Percentiles rank a stretch among this genome's conserved stretches.
Conservation (phyloP, 2,888 invertebrate species). For the Leptopterna dolabrata region DNA sequence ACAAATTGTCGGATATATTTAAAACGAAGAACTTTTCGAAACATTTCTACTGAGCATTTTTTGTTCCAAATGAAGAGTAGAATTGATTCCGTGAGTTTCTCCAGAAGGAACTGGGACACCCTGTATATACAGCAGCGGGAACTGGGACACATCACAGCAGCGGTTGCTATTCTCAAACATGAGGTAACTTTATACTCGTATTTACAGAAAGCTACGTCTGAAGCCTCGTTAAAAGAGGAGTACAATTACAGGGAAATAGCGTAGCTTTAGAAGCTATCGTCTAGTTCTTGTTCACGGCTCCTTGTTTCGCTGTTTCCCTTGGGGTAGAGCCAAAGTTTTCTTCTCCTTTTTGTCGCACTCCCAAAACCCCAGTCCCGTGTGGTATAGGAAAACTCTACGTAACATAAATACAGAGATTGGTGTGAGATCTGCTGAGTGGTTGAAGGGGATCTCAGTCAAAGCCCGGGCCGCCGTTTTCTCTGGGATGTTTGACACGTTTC, state of each 20-base stretch:
- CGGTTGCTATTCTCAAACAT: no score
- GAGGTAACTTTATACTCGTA: no score
- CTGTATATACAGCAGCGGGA: no score
- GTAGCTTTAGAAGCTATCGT: not conserved
- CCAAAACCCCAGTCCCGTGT: not conserved
- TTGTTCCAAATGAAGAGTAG: no score
- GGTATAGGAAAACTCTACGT: not conserved
- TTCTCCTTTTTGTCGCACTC: not conserved
- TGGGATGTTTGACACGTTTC: conserved; percentile 1
- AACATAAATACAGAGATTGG: conserved; percentile 17
- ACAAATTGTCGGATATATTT: no score
- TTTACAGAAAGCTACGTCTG: no score
- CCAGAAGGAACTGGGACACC: no score
- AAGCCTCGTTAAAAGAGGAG: not conserved
- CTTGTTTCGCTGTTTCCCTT: conserved; percentile 12
- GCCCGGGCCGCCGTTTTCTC: not conserved
- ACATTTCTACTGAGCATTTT: no score
- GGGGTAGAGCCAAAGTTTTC: not conserved
- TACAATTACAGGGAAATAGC: not conserved
- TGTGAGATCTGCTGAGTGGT: not conserved
- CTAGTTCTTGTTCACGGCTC: not conserved
- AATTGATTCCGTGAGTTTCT: no score
- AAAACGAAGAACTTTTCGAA: no score
- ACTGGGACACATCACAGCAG: no score
- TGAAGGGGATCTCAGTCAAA: not conserved